Evolutionary conservation across 92 coral and sea anemone genomes (phyloP), one percentile per base, ranked within the genome.

Genomic region (Ricordea florida): DNA sequence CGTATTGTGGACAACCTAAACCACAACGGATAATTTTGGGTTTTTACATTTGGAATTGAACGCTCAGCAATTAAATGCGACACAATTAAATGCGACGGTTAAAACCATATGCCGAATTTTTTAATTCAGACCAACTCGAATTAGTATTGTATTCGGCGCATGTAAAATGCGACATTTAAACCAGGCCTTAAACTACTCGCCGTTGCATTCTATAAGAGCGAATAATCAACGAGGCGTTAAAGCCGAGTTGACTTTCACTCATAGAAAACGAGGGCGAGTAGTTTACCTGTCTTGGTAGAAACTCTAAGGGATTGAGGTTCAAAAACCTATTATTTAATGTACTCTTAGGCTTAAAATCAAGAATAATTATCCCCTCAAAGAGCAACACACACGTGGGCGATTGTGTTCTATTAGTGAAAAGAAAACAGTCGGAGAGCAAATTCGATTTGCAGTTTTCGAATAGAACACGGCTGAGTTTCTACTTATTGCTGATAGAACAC

Each of bases 391-490:
- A 21, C 27, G 58, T 18, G n/a, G 32, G 23, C 58, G 8, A 51
- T 20, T 21, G 25, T 51, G 23, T 51, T 51, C 22, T 51, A 20
- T 51, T n/a, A n/a, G n/a, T n/a, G n/a, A n/a, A n/a, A n/a, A n/a
- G 27, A 51, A 15, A 51, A 21, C 23, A 51, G 58, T 51, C 32
- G 4, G 58, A 51, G 58, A 51, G 28, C 58, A 11, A 14, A 51
- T 51, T 34, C 24, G 58, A 51, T 51, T 51, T 21, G 58, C 23
- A 21, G 58, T 11, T 51, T 51, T 51, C 32, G 16, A 51, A 51
- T 51, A 51, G 58, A 51, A 51, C 58, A 51, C 58, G 28, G 58
- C 58, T 51, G 58, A 51, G 58, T 51, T 51, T 51, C 58, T 51
- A 51, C 58, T 51, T 8, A 51, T n/a, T 51, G 28, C 16, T 22